Conservation (phyloP, 2,888 invertebrate species). For the Platycheirus albimanus region DNA sequence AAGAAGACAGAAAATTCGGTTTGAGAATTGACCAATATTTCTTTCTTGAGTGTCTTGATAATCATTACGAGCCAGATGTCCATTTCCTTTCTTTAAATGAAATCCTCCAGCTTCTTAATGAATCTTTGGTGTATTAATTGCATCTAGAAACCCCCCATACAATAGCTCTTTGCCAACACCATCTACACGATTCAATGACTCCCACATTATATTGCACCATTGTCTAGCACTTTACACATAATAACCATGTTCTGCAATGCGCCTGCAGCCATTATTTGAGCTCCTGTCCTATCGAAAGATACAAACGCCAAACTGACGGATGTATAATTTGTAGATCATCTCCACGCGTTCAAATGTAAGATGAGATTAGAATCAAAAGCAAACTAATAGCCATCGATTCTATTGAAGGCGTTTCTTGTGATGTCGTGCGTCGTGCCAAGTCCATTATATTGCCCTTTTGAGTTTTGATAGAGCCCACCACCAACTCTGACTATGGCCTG, state of each 20-base stretch:
- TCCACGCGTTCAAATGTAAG: slow-evolving; percentile 37
- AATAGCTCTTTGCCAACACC: too few species aligned
- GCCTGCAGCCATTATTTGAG: slow-evolving; percentile 12
- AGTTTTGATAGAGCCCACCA: slow-evolving; percentile 18
- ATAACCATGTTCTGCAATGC: slow-evolving; percentile 24
- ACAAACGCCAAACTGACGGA: slow-evolving; percentile 59
- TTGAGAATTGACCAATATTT: too few species aligned
- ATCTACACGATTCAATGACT: not conserved
- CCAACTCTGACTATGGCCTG: too few species aligned
- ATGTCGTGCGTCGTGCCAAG: slow-evolving; percentile 18
- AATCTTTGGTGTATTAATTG: too few species aligned
- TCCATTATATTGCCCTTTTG: slow-evolving; percentile 52
- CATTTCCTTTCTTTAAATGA: too few species aligned
- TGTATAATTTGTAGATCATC: slow-evolving; percentile 67
- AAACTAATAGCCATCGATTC: slow-evolving; percentile 47
- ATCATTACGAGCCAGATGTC: too few species aligned
- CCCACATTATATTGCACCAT: slow-evolving; percentile 3
- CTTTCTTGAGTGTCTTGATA: too few species aligned
- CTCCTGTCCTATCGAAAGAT: slow-evolving; percentile 54
- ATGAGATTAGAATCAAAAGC: slow-evolving; percentile 59
- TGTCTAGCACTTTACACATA: slow-evolving; percentile 6
- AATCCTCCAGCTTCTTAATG: too few species aligned
- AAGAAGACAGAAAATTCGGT: too few species aligned
- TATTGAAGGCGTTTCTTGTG: slow-evolving; percentile 48
- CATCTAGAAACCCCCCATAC: too few species aligned